A percentile compares a stretch with the other conserved stretches of the same genome.
Evolutionary conservation across 2,888 invertebrate genomes (phyloP).

Genomic region (Thereva unica): DNA sequence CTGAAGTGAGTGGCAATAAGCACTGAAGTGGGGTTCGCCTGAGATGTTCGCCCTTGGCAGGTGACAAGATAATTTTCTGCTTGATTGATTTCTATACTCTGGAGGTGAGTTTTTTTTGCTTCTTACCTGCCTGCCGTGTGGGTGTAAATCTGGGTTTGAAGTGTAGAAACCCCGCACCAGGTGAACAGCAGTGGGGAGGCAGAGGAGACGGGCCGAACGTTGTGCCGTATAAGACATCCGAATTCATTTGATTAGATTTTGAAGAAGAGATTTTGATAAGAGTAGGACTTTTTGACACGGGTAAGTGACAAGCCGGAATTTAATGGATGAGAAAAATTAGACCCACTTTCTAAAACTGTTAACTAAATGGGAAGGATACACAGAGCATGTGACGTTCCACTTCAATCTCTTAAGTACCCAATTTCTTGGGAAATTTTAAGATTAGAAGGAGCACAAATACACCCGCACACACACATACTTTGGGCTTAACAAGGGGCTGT

Average conservation of each 20-base stretch:
- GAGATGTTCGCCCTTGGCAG: constrained; percentile 30
- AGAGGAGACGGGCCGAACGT: not conserved
- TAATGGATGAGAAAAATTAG: not conserved
- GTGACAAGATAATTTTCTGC: constrained; percentile 37
- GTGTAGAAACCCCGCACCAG: too few relatives aligned
- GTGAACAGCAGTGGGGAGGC: too few relatives aligned
- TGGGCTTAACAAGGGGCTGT: too few relatives aligned
- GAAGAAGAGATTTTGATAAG: not conserved
- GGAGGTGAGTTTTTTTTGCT: constrained; percentile 14
- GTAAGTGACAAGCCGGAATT: constrained; percentile 1
- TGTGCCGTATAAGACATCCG: constrained; percentile 7
- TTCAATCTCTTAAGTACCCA: too few relatives aligned
- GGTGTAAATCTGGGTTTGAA: too few relatives aligned
- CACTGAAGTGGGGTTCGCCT: constrained; percentile 19
- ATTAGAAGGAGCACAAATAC: too few relatives aligned
- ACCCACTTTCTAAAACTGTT: too few relatives aligned
- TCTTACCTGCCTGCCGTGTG: not conserved
- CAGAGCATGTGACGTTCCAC: too few relatives aligned
- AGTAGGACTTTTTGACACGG: constrained; percentile 15
- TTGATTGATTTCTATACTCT: constrained; percentile 32
- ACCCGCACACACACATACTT: too few relatives aligned
- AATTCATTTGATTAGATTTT: constrained; percentile 22
- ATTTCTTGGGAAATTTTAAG: too few relatives aligned
- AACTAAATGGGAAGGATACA: too few relatives aligned
- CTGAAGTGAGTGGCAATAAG: not conserved